Evolutionary conservation across 2,797 vertebrate genomes (phyloP).

Genomic region (Pogonophryne albipinna): DNA sequence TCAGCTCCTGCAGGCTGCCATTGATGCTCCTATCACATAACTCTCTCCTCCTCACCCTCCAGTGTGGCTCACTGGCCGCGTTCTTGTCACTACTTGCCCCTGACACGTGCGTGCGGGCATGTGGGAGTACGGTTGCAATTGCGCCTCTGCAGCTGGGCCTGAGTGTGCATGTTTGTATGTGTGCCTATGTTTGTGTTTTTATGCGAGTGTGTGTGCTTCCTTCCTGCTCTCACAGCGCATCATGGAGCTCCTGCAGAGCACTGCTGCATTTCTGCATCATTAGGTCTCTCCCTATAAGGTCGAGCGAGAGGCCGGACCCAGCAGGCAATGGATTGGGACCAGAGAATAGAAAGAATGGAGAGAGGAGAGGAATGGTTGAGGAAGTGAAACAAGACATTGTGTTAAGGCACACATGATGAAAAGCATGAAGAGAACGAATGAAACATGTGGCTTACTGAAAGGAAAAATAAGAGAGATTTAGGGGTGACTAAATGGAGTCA

Average conservation of each 20-base stretch:
- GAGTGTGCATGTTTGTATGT: constrained; percentile 39
- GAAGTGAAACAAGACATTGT: constrained; percentile 31
- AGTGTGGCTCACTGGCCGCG: constrained; percentile 44
- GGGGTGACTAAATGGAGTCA: background rate
- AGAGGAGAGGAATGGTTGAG: constrained; percentile 34
- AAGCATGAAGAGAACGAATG: constrained; percentile 9
- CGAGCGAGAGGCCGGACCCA: constrained; percentile 38
- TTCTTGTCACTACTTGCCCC: constrained; percentile 60
- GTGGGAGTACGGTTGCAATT: constrained; percentile 41
- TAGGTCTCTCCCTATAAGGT: constrained; percentile 62
- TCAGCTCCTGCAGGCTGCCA: constrained; percentile 74
- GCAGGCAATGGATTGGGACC: constrained; percentile 53
- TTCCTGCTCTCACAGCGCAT: constrained; percentile 55
- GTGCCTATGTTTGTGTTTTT: constrained; percentile 42
- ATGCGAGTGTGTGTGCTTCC: constrained; percentile 15
- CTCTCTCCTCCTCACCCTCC: constrained; percentile 48
- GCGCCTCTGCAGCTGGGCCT: constrained; percentile 50
- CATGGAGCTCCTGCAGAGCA: constrained; percentile 56
- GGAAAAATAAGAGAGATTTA: constrained; percentile 16
- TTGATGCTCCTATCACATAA: constrained; percentile 75
- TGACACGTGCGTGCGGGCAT: constrained; percentile 22
- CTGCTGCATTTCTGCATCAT: constrained; percentile 73
- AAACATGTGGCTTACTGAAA: constrained; percentile 31
- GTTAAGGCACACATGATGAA: constrained; percentile 29
- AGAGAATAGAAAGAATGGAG: constrained; percentile 52